Conservation (phyloP, 92 coral and sea anemone genomes). For the Phenganax subtilis region DNA sequence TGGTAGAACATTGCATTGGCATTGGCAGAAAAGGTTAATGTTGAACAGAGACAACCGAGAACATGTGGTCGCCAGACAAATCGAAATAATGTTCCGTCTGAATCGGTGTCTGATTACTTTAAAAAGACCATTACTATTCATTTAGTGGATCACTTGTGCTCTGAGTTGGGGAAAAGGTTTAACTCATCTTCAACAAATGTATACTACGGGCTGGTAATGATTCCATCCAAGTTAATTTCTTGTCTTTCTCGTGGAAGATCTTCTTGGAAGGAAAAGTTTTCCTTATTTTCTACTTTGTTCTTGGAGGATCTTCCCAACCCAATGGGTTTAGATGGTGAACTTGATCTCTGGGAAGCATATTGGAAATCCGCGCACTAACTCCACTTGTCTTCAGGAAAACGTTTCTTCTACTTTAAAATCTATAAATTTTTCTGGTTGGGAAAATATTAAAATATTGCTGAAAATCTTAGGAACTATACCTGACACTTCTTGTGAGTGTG, state of each 20-base stretch:
- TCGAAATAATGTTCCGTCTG: slow-evolving; percentile 17
- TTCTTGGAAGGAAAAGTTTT: slow-evolving; percentile 14
- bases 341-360: slow-evolving; percentile 6
- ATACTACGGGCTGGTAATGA: background rate
- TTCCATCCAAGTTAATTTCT: background rate
- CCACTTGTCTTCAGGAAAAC: background rate
- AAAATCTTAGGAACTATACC: background rate
- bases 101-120: slow-evolving; percentile 13
- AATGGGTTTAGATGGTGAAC: slow-evolving; percentile 9
- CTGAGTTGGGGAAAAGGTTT: slow-evolving; percentile 3
- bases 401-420: slow-evolving; percentile 1
- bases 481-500: slow-evolving; percentile 9
- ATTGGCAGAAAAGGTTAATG: slow-evolving; percentile 18
- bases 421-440: background rate
- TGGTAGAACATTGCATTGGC: slow-evolving; percentile 8
- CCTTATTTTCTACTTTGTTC: background rate
- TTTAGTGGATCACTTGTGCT: slow-evolving; percentile 13
- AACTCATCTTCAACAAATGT: background rate
- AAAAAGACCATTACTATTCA: slow-evolving; percentile 16
- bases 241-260: background rate
- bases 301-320: slow-evolving; percentile 2
- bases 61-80: background rate
- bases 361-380: background rate
- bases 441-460: slow-evolving; percentile 1
- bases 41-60: slow-evolving; percentile 11